Conservation (phyloP, 2,888 invertebrate genomes). For the Dasypogon diadema region DNA sequence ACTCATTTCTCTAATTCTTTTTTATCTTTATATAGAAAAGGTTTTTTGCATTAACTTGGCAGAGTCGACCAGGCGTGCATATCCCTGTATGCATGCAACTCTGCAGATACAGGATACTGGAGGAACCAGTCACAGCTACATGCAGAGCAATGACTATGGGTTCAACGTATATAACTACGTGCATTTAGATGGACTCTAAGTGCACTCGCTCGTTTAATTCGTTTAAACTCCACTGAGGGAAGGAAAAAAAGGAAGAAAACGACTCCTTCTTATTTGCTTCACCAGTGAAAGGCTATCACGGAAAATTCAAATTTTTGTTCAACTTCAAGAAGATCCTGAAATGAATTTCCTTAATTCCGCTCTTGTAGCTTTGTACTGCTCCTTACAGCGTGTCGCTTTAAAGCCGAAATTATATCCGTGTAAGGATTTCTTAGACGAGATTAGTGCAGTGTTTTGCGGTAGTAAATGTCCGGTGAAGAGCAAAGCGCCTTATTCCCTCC, state of each 20-base stretch:
- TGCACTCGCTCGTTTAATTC: constrained; percentile 48
- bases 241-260: not conserved
- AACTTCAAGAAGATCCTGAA: constrained; percentile 25
- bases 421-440: constrained; percentile 32
- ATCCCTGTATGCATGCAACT: constrained; percentile 29
- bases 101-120: constrained; percentile 1
- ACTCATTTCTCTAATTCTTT: constrained; percentile 44
- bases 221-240: constrained; percentile 26
- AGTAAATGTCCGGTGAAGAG: too few relatives aligned
- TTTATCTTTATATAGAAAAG: constrained; percentile 31
- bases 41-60: constrained; percentile 45
- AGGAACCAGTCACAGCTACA: not conserved
- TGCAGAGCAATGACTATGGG: not conserved
- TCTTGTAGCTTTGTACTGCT: constrained; percentile 26
- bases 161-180: constrained; percentile 24
- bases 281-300: constrained; percentile 41
- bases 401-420: constrained; percentile 37
- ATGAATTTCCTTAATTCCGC: constrained; percentile 40
- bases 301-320: constrained; percentile 43
- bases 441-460: constrained; percentile 36
- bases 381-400: constrained; percentile 37
- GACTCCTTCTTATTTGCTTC: constrained; percentile 35
- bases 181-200: constrained; percentile 45
- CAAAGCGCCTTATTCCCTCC: too few relatives aligned
- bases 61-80: constrained; percentile 37